These are phyloP conservation scores for Auanema freiburgensis DNA, from an alignment of 2,888 invertebrate species.

Conservation along the genomic window DNA sequence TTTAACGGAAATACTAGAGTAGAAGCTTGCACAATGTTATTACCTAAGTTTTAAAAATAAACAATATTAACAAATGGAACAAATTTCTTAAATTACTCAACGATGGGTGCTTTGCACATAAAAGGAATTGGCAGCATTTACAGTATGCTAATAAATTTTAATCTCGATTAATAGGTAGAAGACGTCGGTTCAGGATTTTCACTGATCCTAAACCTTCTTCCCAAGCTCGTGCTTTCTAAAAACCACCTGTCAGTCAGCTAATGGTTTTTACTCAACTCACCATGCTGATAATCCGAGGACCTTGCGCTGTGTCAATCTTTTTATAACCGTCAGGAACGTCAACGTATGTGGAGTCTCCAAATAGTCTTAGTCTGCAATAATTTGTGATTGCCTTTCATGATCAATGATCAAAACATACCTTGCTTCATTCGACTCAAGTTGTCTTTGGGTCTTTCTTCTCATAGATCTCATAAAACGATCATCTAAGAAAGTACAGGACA, in stretches of 20 bases:
- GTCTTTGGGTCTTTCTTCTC: slow-evolving; percentile 18
- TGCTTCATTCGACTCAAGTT: slow-evolving; percentile 21
- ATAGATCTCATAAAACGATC: neutral
- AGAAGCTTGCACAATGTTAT: too few species aligned
- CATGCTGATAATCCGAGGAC: slow-evolving; percentile 14
- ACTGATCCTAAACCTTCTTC: slow-evolving; percentile 15
- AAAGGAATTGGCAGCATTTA: too few species aligned
- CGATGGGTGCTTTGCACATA: too few species aligned
- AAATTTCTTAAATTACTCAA: too few species aligned
- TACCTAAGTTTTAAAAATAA: too few species aligned
- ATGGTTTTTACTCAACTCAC: slow-evolving; percentile 4
- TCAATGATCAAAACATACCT: neutral
- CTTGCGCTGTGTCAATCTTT: slow-evolving; percentile 17
- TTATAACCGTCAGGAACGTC: slow-evolving; percentile 19
- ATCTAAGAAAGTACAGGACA: neutral
- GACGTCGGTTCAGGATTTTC: slow-evolving; percentile 13
- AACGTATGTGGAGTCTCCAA: slow-evolving; percentile 17
- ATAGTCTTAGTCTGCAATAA: slow-evolving; percentile 16
- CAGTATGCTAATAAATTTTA: neutral
- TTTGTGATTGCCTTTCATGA: neutral
- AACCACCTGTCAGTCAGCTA: too few species aligned
- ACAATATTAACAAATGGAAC: too few species aligned
- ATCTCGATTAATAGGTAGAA: slow-evolving; percentile 10
- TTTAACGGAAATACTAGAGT: too few species aligned
- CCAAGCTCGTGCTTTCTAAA: slow-evolving; percentile 12